Conservation (phyloP, 2,113 vertebrate genomes). For the Chaenocephalus aceratus region DNA sequence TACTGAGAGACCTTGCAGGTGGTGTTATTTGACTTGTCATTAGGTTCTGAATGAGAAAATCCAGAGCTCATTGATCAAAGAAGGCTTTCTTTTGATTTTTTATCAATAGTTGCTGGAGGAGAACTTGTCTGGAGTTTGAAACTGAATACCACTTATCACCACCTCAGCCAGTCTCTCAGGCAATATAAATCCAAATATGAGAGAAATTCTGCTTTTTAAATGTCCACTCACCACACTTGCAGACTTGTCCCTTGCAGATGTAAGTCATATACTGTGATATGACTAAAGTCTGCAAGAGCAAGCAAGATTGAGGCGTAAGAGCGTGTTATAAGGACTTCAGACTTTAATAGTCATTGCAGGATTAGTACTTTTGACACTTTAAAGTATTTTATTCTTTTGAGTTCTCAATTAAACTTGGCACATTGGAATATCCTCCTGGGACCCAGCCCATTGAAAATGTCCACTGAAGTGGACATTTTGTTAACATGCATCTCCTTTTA, state of each 20-base stretch:
- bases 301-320: not conserved
- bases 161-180: not conserved
- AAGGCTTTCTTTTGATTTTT: not conserved
- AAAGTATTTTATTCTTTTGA: too few species aligned
- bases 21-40: not conserved
- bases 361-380: too few species aligned
- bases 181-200: not conserved
- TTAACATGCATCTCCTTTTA: too few species aligned
- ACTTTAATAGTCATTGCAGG: too few species aligned
- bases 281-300: not conserved
- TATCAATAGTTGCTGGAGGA: not conserved
- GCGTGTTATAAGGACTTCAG: not conserved
- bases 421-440: too few species aligned
- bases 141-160: too few species aligned
- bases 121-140: not conserved
- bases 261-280: not conserved
- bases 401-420: too few species aligned
- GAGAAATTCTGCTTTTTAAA: not conserved
- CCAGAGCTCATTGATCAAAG: not conserved
- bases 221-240: not conserved
- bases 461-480: too few species aligned
- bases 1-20: conserved; percentile 20
- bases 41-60: conserved; percentile 21
- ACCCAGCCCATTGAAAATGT: too few species aligned
- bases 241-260: not conserved